Percentiles rank a stretch among this genome's conserved stretches.
These are phyloP conservation scores for Eptatretus atami DNA, from an alignment of 2,797 vertebrate species.

Conservation along the genomic window DNA sequence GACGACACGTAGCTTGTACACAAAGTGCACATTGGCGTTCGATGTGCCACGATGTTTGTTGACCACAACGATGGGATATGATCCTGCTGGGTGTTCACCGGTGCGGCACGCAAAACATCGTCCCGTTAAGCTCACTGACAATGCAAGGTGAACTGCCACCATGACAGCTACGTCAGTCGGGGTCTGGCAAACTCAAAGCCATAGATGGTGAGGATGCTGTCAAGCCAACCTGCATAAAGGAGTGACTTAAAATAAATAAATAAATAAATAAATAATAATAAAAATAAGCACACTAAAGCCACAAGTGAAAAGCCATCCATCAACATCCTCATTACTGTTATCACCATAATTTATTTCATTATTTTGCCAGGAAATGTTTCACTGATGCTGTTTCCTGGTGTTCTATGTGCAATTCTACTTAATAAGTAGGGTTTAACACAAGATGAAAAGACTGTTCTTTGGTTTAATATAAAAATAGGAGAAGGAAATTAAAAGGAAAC, in stretches of 20 bases:
- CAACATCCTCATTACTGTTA: not conserved
- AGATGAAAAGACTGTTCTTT: too few relatives aligned
- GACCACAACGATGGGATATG: slow-evolving; percentile 17
- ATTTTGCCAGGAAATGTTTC: too few relatives aligned
- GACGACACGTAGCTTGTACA: slow-evolving; percentile 21
- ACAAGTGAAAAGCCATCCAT: not conserved
- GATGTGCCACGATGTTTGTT: slow-evolving; percentile 24
- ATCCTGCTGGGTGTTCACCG: slow-evolving; percentile 24
- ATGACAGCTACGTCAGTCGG: slow-evolving; percentile 14
- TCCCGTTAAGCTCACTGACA: slow-evolving; percentile 15
- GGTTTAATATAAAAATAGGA: too few relatives aligned
- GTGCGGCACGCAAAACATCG: slow-evolving; percentile 16
- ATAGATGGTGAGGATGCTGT: slow-evolving; percentile 18
- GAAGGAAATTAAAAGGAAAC: too few relatives aligned
- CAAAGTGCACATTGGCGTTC: slow-evolving; percentile 15
- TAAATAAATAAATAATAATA: not conserved
- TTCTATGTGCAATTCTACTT: too few relatives aligned
- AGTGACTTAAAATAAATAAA: not conserved
- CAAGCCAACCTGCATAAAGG: slow-evolving; percentile 19
- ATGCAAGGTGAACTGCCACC: slow-evolving; percentile 15
- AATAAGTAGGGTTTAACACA: too few relatives aligned
- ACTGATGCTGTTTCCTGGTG: too few relatives aligned
- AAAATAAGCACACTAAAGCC: not conserved
- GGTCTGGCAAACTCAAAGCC: slow-evolving; percentile 25
- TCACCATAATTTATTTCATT: not conserved